Evolutionary conservation across 2,797 vertebrate species (phyloP), one percentile per base, ranked within the genome.

Genomic region (Argentina silus): DNA sequence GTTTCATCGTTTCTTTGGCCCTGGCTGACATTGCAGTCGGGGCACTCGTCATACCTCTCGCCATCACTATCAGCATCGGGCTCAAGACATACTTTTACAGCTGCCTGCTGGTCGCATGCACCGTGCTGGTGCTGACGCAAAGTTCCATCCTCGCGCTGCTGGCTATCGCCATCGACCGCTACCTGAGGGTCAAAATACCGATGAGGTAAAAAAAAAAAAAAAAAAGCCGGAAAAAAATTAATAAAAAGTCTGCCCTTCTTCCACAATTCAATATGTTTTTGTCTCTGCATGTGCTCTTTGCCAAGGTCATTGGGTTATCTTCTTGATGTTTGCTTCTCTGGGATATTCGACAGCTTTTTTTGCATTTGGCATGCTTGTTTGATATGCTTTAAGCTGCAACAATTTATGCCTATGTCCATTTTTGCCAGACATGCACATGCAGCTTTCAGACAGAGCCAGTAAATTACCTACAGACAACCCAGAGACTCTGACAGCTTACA

Each of bases 111-210:
- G 90, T 93, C 79, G 93, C 94, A 56, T 98, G 96, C 81, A 95
- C 95, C 0, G 94, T 98, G 81, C 94, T 98, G 73, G 95, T 98
- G 82, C 95, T 98, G 78, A 98, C 97, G 0, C 96, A 98, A 89
- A 97, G 96, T 90, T 98, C 97, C 67, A 97, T 98, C 89, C 93
- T 98, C 81, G 96, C 96, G 0, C 91, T 98, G 69, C 92, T 98
- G 88, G 96, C 97, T 69, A 98, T 98, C 1, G 97, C 97, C 0
- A 93, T 98, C 76, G 97, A 98, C 88, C 94, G 97, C 5, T 98
- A 98, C 86, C 94, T 98, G 82, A 87, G 96, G 1, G 96, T 98
- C 76, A 97, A 95, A 87, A 97, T 97, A 75, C 97, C 96, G 0
- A 95, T 95, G 91, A 96, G 97, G 96, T 98, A 94, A 69, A 27